These are phyloP conservation scores for Cyanistes caeruleus DNA, from an alignment of 2,113 vertebrate species.

Conservation along the genomic window DNA sequence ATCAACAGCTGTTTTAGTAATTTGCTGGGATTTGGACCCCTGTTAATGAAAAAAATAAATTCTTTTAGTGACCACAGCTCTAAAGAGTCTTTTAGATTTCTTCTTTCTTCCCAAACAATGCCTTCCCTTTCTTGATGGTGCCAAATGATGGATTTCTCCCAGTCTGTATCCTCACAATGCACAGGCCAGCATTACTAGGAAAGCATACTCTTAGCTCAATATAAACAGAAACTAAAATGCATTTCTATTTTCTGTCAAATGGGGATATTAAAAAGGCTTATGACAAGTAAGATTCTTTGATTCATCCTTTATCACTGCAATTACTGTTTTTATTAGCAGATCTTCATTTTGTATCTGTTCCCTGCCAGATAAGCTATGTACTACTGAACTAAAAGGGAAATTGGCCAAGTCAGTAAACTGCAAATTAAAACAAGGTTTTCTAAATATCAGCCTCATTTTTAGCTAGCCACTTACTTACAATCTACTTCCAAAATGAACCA, in stretches of 20 bases:
- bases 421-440: not conserved
- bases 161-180: not conserved
- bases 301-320: not conserved
- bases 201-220: not conserved
- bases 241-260: not conserved
- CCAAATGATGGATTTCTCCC: not conserved
- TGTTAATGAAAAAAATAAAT: slow-evolving; percentile 46
- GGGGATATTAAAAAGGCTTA: not conserved
- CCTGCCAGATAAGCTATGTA: not conserved
- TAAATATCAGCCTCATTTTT: not conserved
- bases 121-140: not conserved
- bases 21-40: slow-evolving; percentile 95
- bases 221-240: not conserved
- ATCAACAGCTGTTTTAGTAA: slow-evolving; percentile 91
- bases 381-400: not conserved
- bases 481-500: not conserved
- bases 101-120: not conserved
- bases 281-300: not conserved
- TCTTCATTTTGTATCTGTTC: not conserved
- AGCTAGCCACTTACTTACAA: not conserved
- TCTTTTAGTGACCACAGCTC: not conserved
- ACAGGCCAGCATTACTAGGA: not conserved
- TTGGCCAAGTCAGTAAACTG: not conserved
- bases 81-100: not conserved
- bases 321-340: not conserved